Conservation (phyloP, 1,140 invertebrate species). For the Bombyx mori region ASM3026992v2 NC_085111.1:3745501-3746000, state of each 20-base stretch:
- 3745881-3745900: constrained; percentile 73
- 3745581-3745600: constrained; percentile 58
- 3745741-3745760: constrained; percentile 56
- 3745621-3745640: constrained; percentile 67
- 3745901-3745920: constrained; percentile 69
- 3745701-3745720: constrained; percentile 52
- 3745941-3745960: constrained; percentile 64
- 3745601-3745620: constrained; percentile 60
- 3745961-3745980: constrained; percentile 73
- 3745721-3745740: constrained; percentile 57
- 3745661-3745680: constrained; percentile 62
- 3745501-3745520: constrained; percentile 60
- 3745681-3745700: constrained; percentile 61
- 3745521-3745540: constrained; percentile 67
- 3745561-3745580: constrained; percentile 67
- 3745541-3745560: constrained; percentile 56
- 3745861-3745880: constrained; percentile 71
- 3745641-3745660: constrained; percentile 63
- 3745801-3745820: constrained; percentile 70
- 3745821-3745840: constrained; percentile 67
- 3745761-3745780: constrained; percentile 62
- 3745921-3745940: constrained; percentile 58
- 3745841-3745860: constrained; percentile 71
- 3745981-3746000: constrained; percentile 68
- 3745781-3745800: constrained; percentile 64